These are phyloP conservation scores for Macquaria ambigua DNA, from an alignment of 2,113 vertebrate species.

Conservation along the genomic window DNA sequence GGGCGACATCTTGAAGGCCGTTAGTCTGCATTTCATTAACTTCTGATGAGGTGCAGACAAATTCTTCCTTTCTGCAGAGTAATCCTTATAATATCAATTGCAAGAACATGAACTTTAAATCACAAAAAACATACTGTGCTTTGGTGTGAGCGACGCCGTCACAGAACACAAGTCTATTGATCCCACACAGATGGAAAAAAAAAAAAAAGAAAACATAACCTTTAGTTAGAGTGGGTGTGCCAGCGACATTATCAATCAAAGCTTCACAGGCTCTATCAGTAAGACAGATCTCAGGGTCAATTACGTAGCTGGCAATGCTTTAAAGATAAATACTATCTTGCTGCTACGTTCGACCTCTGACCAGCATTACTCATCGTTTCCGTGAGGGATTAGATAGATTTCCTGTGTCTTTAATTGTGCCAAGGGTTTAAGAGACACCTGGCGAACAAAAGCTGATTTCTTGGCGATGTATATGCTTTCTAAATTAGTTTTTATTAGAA, in stretches of 20 bases:
- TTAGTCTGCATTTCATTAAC: background rate
- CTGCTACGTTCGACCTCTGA: slow-evolving; percentile 29
- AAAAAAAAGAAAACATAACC: slow-evolving; percentile 25
- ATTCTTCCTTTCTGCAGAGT: background rate
- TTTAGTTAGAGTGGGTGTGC: slow-evolving; percentile 8
- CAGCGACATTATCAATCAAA: slow-evolving; percentile 38
- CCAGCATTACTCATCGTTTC: slow-evolving; percentile 29
- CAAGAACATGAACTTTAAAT: background rate
- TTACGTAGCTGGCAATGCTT: slow-evolving; percentile 19
- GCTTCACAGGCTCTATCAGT: slow-evolving; percentile 5
- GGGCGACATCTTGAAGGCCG: background rate
- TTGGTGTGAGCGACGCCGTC: background rate
- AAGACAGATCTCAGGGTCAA: slow-evolving; percentile 28
- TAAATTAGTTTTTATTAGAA: background rate
- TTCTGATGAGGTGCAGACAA: background rate
- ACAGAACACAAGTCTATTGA: slow-evolving; percentile 2
- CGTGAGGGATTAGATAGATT: background rate
- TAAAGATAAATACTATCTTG: slow-evolving; percentile 42
- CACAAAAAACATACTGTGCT: too few relatives aligned
- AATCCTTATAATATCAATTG: background rate
- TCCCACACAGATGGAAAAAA: slow-evolving; percentile 6
- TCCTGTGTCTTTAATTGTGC: background rate
- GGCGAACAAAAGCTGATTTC: background rate
- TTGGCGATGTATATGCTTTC: background rate
- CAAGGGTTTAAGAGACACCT: background rate